Conservation (phyloP, 2,113 vertebrate genomes). For the Sciurus niger region DNA sequence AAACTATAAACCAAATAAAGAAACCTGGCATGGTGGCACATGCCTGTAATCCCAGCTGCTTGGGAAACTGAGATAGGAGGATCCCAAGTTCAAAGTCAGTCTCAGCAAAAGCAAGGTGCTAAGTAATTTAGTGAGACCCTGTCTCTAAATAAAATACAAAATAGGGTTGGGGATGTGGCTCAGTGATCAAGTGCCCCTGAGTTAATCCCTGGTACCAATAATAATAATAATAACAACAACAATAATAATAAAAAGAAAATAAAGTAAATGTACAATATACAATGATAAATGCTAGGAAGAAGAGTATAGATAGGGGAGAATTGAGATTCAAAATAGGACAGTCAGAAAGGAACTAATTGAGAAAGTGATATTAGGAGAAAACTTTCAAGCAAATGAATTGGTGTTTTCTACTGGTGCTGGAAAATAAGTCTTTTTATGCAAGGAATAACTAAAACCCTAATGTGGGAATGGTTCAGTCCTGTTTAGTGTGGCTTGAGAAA, state of each 20-base stretch:
- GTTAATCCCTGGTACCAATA: background rate
- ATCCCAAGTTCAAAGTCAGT: too few relatives aligned
- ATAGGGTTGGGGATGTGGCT: too few relatives aligned
- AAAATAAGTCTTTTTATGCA: background rate
- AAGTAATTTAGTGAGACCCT: too few relatives aligned
- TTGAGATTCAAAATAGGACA: background rate
- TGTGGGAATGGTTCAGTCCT: background rate
- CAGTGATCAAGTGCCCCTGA: too few relatives aligned
- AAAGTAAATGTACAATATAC: background rate
- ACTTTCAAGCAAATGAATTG: background rate
- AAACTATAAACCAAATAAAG: background rate
- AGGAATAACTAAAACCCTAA: background rate
- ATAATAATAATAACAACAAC: background rate
- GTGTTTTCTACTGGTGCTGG: accelerated
- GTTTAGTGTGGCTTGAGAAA: background rate
- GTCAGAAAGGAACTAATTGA: background rate
- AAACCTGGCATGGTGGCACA: too few relatives aligned
- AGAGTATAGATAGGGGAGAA: accelerated
- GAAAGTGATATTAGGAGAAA: background rate
- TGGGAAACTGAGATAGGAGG: too few relatives aligned
- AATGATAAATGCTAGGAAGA: background rate
- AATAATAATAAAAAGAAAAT: background rate
- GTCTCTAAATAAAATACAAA: too few relatives aligned
- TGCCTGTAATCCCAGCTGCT: too few relatives aligned
- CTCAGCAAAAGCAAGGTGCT: too few relatives aligned